These are phyloP conservation scores for Dryococelus australis DNA, from an alignment of 2,888 invertebrate species.

Conservation along the genomic window DNA sequence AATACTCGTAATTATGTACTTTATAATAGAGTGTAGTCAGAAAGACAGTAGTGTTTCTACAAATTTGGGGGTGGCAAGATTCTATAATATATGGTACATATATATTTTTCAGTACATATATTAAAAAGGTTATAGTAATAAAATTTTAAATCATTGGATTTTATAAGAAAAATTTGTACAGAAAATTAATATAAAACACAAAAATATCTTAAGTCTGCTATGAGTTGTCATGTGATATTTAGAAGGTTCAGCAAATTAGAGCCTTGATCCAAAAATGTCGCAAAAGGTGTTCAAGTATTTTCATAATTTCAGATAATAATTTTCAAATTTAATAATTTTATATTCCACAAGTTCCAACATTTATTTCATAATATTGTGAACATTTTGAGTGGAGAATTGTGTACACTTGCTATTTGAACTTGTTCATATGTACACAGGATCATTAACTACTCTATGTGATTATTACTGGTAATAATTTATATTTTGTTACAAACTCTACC, in stretches of 20 bases:
- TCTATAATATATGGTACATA: not conserved
- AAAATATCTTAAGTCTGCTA: not conserved
- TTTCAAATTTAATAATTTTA: not conserved
- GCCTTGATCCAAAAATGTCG: not conserved
- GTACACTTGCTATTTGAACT: not conserved
- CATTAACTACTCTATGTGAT: not conserved
- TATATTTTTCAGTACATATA: conserved; percentile 30
- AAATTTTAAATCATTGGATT: conserved; percentile 20
- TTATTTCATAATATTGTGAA: not conserved
- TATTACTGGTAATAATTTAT: not conserved
- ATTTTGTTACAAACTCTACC: not conserved
- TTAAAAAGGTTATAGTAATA: conserved; percentile 20
- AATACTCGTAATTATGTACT: conserved; percentile 11
- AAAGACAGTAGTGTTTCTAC: conserved; percentile 19
- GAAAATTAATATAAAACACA: not conserved
- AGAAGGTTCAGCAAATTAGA: not conserved
- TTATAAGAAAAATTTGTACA: conserved; percentile 22
- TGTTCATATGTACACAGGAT: not conserved
- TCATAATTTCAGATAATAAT: not conserved
- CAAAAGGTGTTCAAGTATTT: not conserved
- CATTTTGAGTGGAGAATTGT: not conserved
- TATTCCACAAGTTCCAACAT: too few species aligned
- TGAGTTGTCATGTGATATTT: conserved; percentile 18
- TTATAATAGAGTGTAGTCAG: not conserved
- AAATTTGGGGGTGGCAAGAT: conserved; percentile 8